Percentiles rank a stretch among this genome's conserved stretches.
These are phyloP conservation scores for Acromyrmex charruanus DNA, from an alignment of 1,140 invertebrate species.

Conservation along the genomic window DNA sequence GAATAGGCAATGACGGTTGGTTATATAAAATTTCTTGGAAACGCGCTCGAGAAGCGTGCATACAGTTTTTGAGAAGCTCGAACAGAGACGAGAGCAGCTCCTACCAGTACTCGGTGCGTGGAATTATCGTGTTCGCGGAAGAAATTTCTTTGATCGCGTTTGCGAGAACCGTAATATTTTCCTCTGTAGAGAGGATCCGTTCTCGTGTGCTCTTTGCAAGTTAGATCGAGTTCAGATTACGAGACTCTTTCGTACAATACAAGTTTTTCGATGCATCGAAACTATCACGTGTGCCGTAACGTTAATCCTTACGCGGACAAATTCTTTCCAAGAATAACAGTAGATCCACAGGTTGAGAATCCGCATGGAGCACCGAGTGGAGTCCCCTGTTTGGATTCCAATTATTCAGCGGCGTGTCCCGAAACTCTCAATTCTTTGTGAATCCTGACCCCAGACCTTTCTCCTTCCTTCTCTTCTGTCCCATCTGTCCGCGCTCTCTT, in stretches of 20 bases:
- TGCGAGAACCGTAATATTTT: slow-evolving; percentile 40
- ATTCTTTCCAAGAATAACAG: neutral
- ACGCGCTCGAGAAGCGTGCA: slow-evolving; percentile 70
- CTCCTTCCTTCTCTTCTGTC: neutral
- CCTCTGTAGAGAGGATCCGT: neutral
- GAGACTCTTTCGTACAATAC: neutral
- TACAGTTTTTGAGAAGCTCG: slow-evolving; percentile 77
- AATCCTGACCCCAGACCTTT: slow-evolving; percentile 53
- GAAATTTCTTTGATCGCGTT: slow-evolving; percentile 54
- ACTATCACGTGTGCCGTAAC: neutral
- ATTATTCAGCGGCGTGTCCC: slow-evolving; percentile 70
- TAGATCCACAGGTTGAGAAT: slow-evolving; percentile 65
- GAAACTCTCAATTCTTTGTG: slow-evolving; percentile 67
- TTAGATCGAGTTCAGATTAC: slow-evolving; percentile 18
- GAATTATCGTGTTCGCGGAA: slow-evolving; percentile 63
- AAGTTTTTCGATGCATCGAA: slow-evolving; percentile 9
- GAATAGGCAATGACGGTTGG: slow-evolving; percentile 57
- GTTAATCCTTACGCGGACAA: neutral
- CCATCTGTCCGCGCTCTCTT: slow-evolving; percentile 13
- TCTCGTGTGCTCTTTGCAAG: slow-evolving; percentile 22
- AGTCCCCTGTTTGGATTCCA: slow-evolving; percentile 68
- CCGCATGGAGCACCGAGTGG: slow-evolving; percentile 18
- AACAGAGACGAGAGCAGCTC: slow-evolving; percentile 23
- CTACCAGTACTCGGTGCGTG: slow-evolving; percentile 12
- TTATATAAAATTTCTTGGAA: slow-evolving; percentile 74